Conservation (phyloP, 2,797 vertebrate genomes). For the Atherinosoma microstoma region DNA sequence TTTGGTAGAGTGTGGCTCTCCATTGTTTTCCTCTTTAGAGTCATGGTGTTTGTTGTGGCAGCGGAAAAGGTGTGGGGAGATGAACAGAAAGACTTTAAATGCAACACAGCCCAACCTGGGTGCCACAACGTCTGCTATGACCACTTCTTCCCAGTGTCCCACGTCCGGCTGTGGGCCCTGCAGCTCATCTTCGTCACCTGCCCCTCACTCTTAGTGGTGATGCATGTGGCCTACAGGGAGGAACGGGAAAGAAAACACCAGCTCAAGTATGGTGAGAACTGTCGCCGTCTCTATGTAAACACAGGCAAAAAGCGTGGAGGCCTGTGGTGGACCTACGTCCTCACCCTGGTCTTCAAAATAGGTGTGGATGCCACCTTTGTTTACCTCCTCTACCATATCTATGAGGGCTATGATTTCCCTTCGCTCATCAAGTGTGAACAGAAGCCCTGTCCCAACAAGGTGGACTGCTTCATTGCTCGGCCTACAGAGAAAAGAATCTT, state of each 20-base stretch:
- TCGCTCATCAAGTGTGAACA: constrained; percentile 87
- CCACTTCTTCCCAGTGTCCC: constrained; percentile 93
- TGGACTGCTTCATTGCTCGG: constrained; percentile 92
- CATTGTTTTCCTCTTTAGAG: constrained; percentile 93
- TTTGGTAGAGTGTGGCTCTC: constrained; percentile 97
- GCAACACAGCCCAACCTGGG: constrained; percentile 94
- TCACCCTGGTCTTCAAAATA: constrained; percentile 91
- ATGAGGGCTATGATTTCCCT: constrained; percentile 90
- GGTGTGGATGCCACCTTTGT: constrained; percentile 87
- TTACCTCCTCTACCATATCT: constrained; percentile 89
- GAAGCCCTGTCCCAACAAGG: constrained; percentile 88
- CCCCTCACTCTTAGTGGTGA: constrained; percentile 93
- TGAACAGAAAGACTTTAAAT: constrained; percentile 94
- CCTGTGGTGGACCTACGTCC: constrained; percentile 95
- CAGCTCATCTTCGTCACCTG: constrained; percentile 99
- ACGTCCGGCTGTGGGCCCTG: constrained; percentile 95
- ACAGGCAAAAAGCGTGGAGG: constrained; percentile 92
- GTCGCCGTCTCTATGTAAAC: constrained; percentile 79
- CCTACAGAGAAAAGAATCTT: constrained; percentile 93
- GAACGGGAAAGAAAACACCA: constrained; percentile 84
- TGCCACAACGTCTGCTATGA: constrained; percentile 96
- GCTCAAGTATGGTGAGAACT: constrained; percentile 73
- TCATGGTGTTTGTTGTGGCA: constrained; percentile 95
- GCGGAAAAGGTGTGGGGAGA: constrained; percentile 95
- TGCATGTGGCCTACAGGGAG: constrained; percentile 94